Evolutionary conservation across 2,113 vertebrate genomes (phyloP).

Genomic region (Charadrius vociferus): DNA sequence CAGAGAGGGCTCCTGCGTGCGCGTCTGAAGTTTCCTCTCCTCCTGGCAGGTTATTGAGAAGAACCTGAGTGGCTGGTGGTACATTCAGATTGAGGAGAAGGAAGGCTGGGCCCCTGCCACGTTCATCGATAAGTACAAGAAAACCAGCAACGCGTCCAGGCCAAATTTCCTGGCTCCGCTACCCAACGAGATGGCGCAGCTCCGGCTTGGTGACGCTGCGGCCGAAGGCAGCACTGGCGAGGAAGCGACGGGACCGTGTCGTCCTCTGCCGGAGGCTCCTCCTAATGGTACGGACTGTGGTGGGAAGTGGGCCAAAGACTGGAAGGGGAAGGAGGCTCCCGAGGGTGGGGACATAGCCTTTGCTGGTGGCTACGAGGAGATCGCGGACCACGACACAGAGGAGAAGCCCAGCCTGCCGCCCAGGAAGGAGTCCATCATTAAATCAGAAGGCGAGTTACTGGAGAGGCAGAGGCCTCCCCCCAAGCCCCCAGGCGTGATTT

Average conservation of each 20-base stretch:
- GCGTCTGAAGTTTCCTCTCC: neutral
- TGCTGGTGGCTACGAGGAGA: conserved; percentile 76
- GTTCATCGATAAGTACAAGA: conserved; percentile 98
- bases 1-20: neutral
- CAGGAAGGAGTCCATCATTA: conserved; percentile 93
- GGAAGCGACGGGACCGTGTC: conserved; percentile 79
- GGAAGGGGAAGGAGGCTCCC: conserved; percentile 80
- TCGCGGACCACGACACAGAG: conserved; percentile 71
- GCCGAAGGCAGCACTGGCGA: conserved; percentile 44
- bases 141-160: conserved; percentile 89
- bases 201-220: conserved; percentile 75
- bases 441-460: conserved; percentile 85
- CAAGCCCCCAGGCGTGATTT: conserved; percentile 86
- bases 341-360: conserved; percentile 69
- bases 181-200: conserved; percentile 88
- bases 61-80: conserved; percentile 97
- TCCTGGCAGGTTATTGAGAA: conserved; percentile 92
- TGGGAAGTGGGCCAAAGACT: conserved; percentile 85
- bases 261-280: conserved; percentile 91
- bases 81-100: conserved; percentile 97
- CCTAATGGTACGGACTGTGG: conserved; percentile 72
- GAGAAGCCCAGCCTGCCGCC: conserved; percentile 94
- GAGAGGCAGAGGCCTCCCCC: conserved; percentile 84
- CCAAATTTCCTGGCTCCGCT: conserved; percentile 94
- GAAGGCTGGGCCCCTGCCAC: conserved; percentile 97